Conservation (phyloP, 2,888 invertebrate species). For the Stratiomys singularior region DNA sequence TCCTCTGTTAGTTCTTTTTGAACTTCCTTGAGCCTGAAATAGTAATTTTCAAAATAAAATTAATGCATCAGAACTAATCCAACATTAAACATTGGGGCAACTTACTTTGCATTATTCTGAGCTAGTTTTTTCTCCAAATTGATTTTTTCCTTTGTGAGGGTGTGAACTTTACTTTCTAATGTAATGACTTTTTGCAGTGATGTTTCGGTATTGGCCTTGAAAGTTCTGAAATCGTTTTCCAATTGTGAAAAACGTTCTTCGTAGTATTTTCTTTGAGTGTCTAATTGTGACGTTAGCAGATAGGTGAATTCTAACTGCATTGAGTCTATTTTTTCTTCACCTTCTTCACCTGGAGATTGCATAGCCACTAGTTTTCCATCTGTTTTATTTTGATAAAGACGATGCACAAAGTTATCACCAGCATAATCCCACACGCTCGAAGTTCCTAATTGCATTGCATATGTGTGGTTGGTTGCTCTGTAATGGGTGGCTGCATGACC, state of each 20-base stretch:
- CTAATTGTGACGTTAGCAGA: constrained; percentile 92
- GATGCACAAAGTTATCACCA: constrained; percentile 89
- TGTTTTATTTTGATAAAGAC: constrained; percentile 94
- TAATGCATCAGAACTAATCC: no score
- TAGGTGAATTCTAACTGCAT: constrained; percentile 97
- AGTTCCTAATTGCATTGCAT: constrained; percentile 94
- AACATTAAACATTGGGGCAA: no score
- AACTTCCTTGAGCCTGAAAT: constrained; percentile 72
- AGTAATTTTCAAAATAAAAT: no score
- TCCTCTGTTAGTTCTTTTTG: constrained; percentile 84
- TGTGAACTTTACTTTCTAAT: constrained; percentile 67
- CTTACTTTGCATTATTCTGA: constrained; percentile 72
- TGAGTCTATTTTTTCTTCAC: constrained; percentile 89
- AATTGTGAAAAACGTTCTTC: constrained; percentile 79
- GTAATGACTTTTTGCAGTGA: constrained; percentile 67
- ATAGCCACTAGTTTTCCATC: constrained; percentile 95
- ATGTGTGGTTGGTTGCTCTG: constrained; percentile 94
- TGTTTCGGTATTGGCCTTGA: constrained; percentile 68
- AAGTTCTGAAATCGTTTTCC: constrained; percentile 70
- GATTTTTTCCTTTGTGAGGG: constrained; percentile 74
- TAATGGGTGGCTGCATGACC: constrained; percentile 98
- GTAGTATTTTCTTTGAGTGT: constrained; percentile 91
- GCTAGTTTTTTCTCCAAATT: constrained; percentile 76
- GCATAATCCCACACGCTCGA: constrained; percentile 99
- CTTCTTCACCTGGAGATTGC: constrained; percentile 73